phyloP scores from a whole-genome alignment of 1,140 invertebrate genomes.

The Panulirus ornatus region DNA sequence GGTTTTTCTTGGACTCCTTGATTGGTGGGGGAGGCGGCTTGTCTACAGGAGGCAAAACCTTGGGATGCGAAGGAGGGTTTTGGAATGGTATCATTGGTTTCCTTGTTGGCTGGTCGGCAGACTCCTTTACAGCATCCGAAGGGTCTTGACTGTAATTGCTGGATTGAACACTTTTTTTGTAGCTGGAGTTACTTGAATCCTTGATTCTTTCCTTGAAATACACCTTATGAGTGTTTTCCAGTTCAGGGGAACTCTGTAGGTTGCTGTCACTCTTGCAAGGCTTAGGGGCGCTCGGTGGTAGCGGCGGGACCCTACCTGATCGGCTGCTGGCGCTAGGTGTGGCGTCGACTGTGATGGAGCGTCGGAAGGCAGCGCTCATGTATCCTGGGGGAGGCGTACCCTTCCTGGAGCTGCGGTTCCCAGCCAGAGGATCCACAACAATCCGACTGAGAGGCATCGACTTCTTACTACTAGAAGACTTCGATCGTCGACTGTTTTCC shows the following conservation, averaged over 20 bases:
- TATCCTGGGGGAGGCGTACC: background rate
- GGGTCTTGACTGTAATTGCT: background rate
- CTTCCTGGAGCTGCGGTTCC: background rate
- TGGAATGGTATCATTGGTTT: background rate
- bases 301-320: background rate
- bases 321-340: background rate
- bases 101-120: background rate
- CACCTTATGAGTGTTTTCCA: background rate
- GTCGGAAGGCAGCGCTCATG: background rate
- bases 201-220: background rate
- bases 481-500: background rate
- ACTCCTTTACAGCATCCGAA: too few species aligned
- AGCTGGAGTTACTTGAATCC: background rate
- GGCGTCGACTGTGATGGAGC: constrained; percentile 10
- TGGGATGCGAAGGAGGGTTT: background rate
- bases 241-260: background rate
- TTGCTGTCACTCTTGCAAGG: background rate
- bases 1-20: too few species aligned
- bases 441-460: constrained; percentile 33
- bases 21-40: background rate
- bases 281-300: background rate
- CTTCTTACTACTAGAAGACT: background rate
- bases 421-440: constrained; percentile 39
- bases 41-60: background rate
- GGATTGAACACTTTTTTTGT: too few species aligned